These are phyloP conservation scores for Lemur catta DNA, from an alignment of 2,797 vertebrate genomes.

Conservation along the genomic window DNA sequence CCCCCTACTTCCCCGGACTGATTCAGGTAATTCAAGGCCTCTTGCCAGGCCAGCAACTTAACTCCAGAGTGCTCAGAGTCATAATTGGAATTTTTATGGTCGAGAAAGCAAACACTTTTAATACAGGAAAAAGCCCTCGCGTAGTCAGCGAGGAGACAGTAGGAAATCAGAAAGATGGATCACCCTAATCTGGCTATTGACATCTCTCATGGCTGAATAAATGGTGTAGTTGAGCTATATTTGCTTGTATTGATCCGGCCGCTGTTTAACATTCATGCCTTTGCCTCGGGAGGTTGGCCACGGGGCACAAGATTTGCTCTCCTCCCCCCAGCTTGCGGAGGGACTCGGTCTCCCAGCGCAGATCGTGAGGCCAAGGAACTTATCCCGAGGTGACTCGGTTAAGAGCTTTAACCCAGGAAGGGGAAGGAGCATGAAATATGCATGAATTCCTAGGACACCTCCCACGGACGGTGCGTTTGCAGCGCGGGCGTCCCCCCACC, in stretches of 20 bases:
- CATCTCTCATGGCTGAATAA: conserved; percentile 98
- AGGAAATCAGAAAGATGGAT: conserved; percentile 97
- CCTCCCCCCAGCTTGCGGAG: conserved; percentile 82
- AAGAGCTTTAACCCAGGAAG: conserved; percentile 77
- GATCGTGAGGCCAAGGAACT: conserved; percentile 84
- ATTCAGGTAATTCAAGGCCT: conserved; percentile 86
- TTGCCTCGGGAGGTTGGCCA: conserved; percentile 90
- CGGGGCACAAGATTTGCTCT: conserved; percentile 89
- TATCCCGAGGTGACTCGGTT: conserved; percentile 79
- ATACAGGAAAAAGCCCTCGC: conserved; percentile 90
- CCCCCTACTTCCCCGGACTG: conserved; percentile 84
- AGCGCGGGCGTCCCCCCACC: not conserved
- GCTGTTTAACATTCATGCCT: conserved; percentile 95
- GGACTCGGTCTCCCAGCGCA: conserved; percentile 84
- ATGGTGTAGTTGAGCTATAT: conserved; percentile 98
- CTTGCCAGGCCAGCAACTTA: conserved; percentile 85
- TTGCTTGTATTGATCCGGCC: conserved; percentile 93
- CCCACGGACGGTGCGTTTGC: not conserved
- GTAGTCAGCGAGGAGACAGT: conserved; percentile 90
- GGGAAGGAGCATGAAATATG: conserved; percentile 66
- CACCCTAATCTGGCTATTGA: conserved; percentile 98
- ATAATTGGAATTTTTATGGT: conserved; percentile 95
- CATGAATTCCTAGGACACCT: not conserved
- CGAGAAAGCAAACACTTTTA: conserved; percentile 93
- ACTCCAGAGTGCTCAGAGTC: conserved; percentile 89